These are phyloP conservation scores for Dasyprocta punctata DNA, from an alignment of 2,113 vertebrate genomes.

Conservation along the genomic window DNA sequence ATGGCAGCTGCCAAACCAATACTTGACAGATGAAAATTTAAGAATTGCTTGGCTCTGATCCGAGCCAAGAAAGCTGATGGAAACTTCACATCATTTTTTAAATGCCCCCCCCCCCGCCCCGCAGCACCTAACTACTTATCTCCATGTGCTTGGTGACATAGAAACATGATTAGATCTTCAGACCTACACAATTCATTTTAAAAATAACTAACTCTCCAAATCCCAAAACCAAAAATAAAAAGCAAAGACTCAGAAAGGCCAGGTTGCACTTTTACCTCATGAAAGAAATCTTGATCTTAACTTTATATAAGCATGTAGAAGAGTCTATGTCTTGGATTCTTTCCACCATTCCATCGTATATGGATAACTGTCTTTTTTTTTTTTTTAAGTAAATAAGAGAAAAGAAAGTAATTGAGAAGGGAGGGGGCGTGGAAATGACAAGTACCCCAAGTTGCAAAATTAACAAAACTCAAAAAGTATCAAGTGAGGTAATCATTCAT, in stretches of 20 bases:
- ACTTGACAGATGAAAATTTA: background rate
- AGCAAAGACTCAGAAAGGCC: slow-evolving; percentile 35
- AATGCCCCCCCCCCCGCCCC: background rate
- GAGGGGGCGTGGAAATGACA: slow-evolving; percentile 28
- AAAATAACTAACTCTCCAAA: slow-evolving; percentile 39
- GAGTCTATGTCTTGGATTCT: slow-evolving; percentile 42
- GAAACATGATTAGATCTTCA: slow-evolving; percentile 52
- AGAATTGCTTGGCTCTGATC: background rate
- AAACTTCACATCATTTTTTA: background rate
- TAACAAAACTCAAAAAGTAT: slow-evolving; percentile 24
- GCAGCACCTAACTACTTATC: background rate
- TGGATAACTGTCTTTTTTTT: background rate
- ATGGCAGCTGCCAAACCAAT: background rate
- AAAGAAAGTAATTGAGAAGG: background rate
- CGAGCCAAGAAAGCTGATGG: background rate
- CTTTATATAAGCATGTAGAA: slow-evolving; percentile 20
- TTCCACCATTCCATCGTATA: slow-evolving; percentile 22
- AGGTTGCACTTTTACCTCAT: slow-evolving; percentile 24
- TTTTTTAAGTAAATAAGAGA: background rate
- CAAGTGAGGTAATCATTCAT: background rate
- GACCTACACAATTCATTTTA: slow-evolving; percentile 34
- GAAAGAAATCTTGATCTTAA: slow-evolving; percentile 47
- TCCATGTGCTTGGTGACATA: slow-evolving; percentile 38
- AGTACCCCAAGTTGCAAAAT: background rate
- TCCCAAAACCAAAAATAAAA: slow-evolving; percentile 22